These are phyloP conservation scores for Zingel zingel DNA, from an alignment of 2,113 vertebrate genomes.

Conservation along the genomic window DNA sequence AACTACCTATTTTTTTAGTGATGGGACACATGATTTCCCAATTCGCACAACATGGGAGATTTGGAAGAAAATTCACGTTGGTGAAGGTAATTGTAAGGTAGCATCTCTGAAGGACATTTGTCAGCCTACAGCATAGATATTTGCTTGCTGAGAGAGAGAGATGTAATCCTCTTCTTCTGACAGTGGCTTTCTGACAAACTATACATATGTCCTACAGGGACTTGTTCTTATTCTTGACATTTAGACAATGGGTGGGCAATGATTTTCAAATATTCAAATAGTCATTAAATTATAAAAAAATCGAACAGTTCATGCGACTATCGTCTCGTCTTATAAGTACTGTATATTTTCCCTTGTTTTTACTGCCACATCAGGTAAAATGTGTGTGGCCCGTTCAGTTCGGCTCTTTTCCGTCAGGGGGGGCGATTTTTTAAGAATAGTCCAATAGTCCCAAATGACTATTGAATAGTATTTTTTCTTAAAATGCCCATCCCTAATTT, in stretches of 20 bases:
- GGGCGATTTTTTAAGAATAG: no score
- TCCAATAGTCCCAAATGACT: no score
- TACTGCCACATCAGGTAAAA: no score
- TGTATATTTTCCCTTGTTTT: no score
- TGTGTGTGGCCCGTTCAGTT: no score
- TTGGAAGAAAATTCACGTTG: conserved; percentile 31
- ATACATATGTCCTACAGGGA: conserved; percentile 27
- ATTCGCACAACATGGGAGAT: conserved; percentile 28
- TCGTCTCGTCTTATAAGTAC: no score
- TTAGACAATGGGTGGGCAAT: neutral
- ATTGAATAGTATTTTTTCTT: no score
- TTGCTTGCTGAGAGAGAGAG: conserved; percentile 15
- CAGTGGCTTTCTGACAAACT: conserved; percentile 21
- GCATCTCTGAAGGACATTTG: conserved; percentile 21
- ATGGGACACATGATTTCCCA: conserved; percentile 56
- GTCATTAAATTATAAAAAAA: no score
- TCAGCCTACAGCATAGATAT: conserved; percentile 17
- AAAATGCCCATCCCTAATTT: no score
- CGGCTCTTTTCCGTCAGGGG: no score
- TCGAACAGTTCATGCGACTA: no score
- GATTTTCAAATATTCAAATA: no score
- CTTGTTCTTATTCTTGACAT: conserved; percentile 31
- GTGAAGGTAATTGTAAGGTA: conserved; percentile 44
- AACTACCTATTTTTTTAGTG: conserved; percentile 39
- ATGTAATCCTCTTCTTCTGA: conserved; percentile 25